These are phyloP conservation scores for Scomberomorus guttatus DNA, from an alignment of 2,797 vertebrate species.

Conservation along the genomic window DNA sequence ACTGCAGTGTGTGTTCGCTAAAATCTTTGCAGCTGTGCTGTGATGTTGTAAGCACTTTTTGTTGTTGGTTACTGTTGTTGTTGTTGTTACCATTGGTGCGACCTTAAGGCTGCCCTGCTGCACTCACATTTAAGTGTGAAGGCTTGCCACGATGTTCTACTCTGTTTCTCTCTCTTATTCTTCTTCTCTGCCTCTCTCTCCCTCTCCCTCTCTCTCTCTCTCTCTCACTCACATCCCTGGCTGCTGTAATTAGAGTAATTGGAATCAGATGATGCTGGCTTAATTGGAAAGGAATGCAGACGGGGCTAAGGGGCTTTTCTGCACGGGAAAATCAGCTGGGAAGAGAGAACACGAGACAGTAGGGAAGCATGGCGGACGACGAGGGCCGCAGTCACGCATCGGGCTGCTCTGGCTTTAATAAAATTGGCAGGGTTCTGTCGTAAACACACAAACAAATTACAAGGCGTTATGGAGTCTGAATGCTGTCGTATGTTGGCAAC, in stretches of 20 bases:
- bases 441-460: conserved; percentile 62
- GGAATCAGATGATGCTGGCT: conserved; percentile 84
- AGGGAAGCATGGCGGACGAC: conserved; percentile 50
- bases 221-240: conserved; percentile 62
- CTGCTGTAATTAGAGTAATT: conserved; percentile 88
- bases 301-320: conserved; percentile 76
- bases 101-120: conserved; percentile 61
- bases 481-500: conserved; percentile 16
- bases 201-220: conserved; percentile 22
- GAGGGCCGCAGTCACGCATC: conserved; percentile 63
- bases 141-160: conserved; percentile 41
- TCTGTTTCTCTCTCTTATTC: conserved; percentile 13
- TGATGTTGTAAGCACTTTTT: conserved; percentile 54
- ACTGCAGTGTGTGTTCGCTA: conserved; percentile 5
- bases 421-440: conserved; percentile 39
- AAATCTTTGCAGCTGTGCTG: conserved; percentile 64
- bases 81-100: conserved; percentile 62
- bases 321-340: conserved; percentile 78
- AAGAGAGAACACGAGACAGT: conserved; percentile 61
- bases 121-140: conserved; percentile 66
- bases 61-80: conserved; percentile 75
- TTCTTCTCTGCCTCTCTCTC: conserved; percentile 28
- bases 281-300: conserved; percentile 88
- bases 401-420: conserved; percentile 60
- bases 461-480: conserved; percentile 31